Conservation (phyloP, 2,888 invertebrate genomes). For the Torymus aiolomorphi region DNA sequence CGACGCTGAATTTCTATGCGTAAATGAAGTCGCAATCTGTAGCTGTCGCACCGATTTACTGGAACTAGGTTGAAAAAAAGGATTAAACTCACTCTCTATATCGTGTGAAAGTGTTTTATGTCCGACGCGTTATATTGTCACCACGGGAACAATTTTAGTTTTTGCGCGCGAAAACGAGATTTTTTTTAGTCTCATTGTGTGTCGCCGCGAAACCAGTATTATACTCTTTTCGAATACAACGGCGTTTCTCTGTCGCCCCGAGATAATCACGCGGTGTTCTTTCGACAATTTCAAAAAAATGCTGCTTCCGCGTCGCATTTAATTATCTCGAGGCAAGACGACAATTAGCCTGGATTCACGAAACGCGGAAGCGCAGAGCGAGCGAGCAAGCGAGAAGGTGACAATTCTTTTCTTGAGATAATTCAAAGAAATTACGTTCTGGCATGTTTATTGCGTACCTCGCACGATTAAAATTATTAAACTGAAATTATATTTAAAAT, state of each 20-base stretch:
- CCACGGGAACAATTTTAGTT: conserved; percentile 4
- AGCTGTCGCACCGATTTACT: background rate
- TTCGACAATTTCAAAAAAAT: conserved; percentile 21
- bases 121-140: conserved; percentile 3
- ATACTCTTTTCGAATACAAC: background rate
- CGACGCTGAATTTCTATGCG: too few species aligned
- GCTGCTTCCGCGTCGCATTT: background rate
- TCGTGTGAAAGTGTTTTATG: conserved; percentile 34
- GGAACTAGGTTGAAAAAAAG: conserved; percentile 24
- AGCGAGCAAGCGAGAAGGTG: background rate
- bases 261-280: background rate
- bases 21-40: background rate
- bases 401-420: too few species aligned
- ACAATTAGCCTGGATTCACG: conserved; percentile 14
- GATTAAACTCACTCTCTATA: background rate
- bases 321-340: conserved; percentile 12
- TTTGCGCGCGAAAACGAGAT: conserved; percentile 14
- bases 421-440: too few species aligned
- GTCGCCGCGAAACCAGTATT: background rate
- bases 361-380: background rate
- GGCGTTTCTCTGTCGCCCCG: conserved; percentile 3
- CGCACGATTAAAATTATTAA: too few species aligned
- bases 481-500: too few species aligned
- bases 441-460: too few species aligned
- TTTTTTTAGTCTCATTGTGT: conserved; percentile 25